Evolutionary conservation across 2,888 invertebrate species (phyloP).

Genomic region (Lottia gigantea): DNA sequence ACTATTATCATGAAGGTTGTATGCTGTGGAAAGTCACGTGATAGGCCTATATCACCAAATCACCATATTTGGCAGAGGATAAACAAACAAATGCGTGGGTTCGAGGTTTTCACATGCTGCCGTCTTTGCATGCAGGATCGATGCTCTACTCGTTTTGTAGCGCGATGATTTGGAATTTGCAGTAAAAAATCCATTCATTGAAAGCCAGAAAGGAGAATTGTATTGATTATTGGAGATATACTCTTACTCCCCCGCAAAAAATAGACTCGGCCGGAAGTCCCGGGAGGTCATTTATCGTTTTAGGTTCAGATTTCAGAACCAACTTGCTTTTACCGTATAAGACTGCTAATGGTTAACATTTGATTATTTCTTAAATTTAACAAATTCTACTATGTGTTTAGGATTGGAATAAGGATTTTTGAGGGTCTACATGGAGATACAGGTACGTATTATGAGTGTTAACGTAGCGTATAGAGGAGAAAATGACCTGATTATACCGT

Average conservation of each 20-base stretch:
- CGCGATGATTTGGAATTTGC: slow-evolving; percentile 17
- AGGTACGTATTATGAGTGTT: background rate
- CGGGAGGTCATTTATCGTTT: slow-evolving; percentile 30
- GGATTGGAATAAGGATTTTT: background rate
- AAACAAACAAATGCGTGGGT: slow-evolving; percentile 19
- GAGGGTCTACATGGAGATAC: background rate
- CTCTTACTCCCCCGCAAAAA: slow-evolving; percentile 18
- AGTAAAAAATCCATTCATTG: background rate
- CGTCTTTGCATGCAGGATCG: background rate
- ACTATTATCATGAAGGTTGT: slow-evolving; percentile 12
- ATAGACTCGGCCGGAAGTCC: slow-evolving; percentile 31
- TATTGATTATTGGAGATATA: background rate
- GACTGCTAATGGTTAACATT: background rate
- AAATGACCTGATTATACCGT: slow-evolving; percentile 1
- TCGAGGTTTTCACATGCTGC: background rate
- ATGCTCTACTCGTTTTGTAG: slow-evolving; percentile 9
- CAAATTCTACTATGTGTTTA: background rate
- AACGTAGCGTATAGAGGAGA: background rate
- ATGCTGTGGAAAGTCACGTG: slow-evolving; percentile 17
- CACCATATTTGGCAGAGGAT: slow-evolving; percentile 25
- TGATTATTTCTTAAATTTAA: background rate
- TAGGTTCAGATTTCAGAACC: slow-evolving; percentile 22
- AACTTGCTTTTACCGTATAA: slow-evolving; percentile 12
- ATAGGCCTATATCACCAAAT: slow-evolving; percentile 15
- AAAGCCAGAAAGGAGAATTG: too few relatives aligned